A percentile compares a stretch with the other conserved stretches of the same genome.
Conservation (phyloP, 2,113 vertebrate species). For the Cisticola juncidis region DNA sequence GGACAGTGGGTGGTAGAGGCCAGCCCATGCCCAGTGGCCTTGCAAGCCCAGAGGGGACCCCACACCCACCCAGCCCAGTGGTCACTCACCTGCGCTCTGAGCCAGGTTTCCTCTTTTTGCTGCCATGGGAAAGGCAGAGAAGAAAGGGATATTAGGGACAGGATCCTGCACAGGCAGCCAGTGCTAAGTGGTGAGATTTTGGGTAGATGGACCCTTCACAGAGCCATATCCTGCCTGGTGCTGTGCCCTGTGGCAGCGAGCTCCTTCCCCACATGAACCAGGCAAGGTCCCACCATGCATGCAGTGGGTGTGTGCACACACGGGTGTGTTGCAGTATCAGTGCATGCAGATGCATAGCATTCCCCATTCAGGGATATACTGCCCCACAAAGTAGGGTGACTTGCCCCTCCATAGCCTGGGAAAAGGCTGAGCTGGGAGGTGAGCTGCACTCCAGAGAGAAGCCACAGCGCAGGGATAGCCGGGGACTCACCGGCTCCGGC, state of each 20-base stretch:
- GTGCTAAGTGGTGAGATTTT: background rate
- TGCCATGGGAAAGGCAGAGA: slow-evolving; percentile 43
- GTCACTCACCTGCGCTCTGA: slow-evolving; percentile 77
- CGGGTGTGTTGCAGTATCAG: fast-evolving
- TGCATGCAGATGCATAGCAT: background rate
- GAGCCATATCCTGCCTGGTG: background rate
- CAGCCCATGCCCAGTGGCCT: fast-evolving
- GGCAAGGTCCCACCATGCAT: background rate
- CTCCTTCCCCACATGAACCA: background rate
- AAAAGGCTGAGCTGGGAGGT: background rate
- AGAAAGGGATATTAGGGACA: slow-evolving; percentile 46
- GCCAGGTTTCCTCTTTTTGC: slow-evolving; percentile 81
- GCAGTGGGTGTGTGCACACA: background rate
- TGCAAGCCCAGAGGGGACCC: background rate
- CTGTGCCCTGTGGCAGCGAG: background rate
- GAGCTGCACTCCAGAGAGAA: background rate
- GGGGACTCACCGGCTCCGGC: slow-evolving; percentile 87
- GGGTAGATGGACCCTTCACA: fast-evolving
- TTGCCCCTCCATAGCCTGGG: background rate
- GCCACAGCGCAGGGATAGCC: background rate
- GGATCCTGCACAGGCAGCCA: background rate
- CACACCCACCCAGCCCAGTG: background rate
- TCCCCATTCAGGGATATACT: background rate
- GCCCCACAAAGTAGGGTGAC: background rate
- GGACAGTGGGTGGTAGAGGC: background rate